These are phyloP conservation scores for Cephus spinipes DNA, from an alignment of 2,888 invertebrate genomes.

Conservation along the genomic window DNA sequence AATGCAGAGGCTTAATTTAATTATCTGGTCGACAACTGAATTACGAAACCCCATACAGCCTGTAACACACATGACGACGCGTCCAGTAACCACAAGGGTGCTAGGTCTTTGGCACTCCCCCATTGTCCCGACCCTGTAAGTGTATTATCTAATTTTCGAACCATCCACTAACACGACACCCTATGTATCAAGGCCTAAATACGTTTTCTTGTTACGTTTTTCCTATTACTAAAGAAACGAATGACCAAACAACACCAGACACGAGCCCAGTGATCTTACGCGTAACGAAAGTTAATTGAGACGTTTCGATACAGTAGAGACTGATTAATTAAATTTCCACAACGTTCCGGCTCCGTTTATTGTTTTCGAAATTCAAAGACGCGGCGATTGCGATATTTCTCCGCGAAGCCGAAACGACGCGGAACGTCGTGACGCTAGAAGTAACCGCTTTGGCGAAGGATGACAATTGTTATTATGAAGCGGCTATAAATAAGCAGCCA, in stretches of 20 bases:
- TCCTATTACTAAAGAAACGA: no score
- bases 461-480: background rate
- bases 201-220: background rate
- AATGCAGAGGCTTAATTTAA: background rate
- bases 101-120: background rate
- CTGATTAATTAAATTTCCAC: background rate
- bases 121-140: background rate
- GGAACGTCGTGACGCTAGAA: background rate
- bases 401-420: background rate
- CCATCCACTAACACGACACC: background rate
- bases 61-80: background rate
- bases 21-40: background rate
- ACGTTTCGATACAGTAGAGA: background rate
- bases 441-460: background rate
- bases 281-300: background rate
- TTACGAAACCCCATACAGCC: background rate
- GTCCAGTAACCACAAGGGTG: background rate
- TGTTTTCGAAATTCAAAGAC: no score
- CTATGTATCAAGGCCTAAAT: background rate
- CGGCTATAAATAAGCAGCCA: slow-evolving; percentile 12
- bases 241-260: background rate
- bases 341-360: no score
- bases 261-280: background rate
- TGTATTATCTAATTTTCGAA: background rate
- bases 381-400: background rate